Conservation (phyloP, 1,140 invertebrate species). For the Anastrepha ludens region DNA sequence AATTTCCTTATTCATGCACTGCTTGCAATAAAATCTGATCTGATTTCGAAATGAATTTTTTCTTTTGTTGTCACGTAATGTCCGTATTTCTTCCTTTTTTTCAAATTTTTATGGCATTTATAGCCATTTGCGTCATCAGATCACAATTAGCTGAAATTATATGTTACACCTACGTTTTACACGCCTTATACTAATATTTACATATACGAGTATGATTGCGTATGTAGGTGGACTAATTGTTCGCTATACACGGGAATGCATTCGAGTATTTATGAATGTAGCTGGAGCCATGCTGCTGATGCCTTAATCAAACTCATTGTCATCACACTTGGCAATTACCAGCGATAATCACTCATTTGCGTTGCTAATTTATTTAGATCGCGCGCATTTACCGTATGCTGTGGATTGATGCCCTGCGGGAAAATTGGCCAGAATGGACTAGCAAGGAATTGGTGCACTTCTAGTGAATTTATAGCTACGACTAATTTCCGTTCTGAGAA, state of each 20-base stretch:
- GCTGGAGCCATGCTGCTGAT: background rate
- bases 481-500: no score
- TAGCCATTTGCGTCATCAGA: constrained; percentile 35
- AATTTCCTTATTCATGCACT: no score
- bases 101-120: background rate
- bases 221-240: background rate
- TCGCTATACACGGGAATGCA: background rate
- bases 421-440: no score
- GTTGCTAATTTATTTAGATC: constrained; percentile 52
- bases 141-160: constrained; percentile 31
- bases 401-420: background rate
- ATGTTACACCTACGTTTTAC: constrained; percentile 11
- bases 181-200: background rate
- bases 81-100: background rate
- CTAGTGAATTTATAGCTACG: no score
- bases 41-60: no score
- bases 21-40: no score
- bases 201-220: background rate
- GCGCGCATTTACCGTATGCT: constrained; percentile 7
- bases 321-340: constrained; percentile 50
- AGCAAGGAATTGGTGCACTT: no score
- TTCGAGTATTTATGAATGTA: background rate
- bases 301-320: constrained; percentile 47
- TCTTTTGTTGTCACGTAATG: background rate
- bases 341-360: constrained; percentile 51